A percentile compares a stretch with the other conserved stretches of the same genome.
Evolutionary conservation across 1,140 invertebrate species (phyloP).

Genomic region (Stegodyphus mimosarum): DNA sequence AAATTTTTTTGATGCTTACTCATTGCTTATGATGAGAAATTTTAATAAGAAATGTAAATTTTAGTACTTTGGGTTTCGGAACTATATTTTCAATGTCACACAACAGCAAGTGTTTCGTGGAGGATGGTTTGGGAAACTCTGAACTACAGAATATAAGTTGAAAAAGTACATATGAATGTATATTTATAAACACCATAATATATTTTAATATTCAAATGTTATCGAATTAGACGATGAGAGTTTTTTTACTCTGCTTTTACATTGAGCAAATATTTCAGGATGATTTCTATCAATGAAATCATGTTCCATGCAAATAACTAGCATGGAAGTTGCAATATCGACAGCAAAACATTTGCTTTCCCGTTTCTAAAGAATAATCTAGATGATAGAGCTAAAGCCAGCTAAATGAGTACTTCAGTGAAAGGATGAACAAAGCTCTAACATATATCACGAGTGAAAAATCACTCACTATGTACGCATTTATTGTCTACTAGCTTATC

Average conservation of each 20-base stretch:
- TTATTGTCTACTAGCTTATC: not conserved
- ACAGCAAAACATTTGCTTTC: slow-evolving; percentile 17
- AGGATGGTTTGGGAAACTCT: too few species aligned
- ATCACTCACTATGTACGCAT: not conserved
- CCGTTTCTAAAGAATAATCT: slow-evolving; percentile 1
- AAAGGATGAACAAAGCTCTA: not conserved
- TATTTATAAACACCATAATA: too few species aligned
- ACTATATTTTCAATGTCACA: too few species aligned
- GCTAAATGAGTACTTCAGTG: not conserved
- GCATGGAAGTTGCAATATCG: slow-evolving; percentile 35
- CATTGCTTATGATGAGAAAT: too few species aligned
- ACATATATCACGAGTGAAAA: not conserved
- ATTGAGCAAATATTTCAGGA: slow-evolving; percentile 59
- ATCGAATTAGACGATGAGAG: slow-evolving; percentile 1
- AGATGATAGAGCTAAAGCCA: slow-evolving; percentile 2
- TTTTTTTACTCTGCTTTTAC: slow-evolving; percentile 46
- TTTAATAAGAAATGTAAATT: too few species aligned
- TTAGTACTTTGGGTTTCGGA: too few species aligned
- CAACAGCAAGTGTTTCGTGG: too few species aligned
- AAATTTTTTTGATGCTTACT: too few species aligned
- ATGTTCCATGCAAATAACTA: not conserved
- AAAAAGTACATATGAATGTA: too few species aligned
- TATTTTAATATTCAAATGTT: too few species aligned
- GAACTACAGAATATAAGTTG: too few species aligned
- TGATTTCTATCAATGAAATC: slow-evolving; percentile 47